These are phyloP conservation scores for Leptinotarsa lineolata DNA, from an alignment of 1,140 invertebrate genomes.

Conservation along the genomic window DNA sequence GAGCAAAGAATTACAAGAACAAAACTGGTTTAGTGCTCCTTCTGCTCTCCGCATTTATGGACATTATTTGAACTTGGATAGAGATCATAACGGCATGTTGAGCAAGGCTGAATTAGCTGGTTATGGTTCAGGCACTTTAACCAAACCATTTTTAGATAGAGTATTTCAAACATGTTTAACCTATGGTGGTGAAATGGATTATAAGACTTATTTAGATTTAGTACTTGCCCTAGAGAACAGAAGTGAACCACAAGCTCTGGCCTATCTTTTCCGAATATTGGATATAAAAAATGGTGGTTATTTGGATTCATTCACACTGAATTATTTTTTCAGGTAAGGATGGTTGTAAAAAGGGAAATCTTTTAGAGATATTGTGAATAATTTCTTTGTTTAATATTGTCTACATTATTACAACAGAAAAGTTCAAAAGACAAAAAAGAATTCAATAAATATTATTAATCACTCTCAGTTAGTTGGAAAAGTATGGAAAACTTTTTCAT, in stretches of 20 bases:
- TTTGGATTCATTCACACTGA: slow-evolving; percentile 86
- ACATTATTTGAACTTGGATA: slow-evolving; percentile 91
- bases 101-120: slow-evolving; percentile 85
- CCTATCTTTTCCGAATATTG: slow-evolving; percentile 90
- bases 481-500: no score
- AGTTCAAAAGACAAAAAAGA: no score
- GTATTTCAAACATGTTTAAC: slow-evolving; percentile 96
- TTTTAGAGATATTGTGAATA: slow-evolving; percentile 86
- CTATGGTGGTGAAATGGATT: slow-evolving; percentile 97
- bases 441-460: no score
- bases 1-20: slow-evolving; percentile 79
- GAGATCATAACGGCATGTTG: slow-evolving; percentile 95
- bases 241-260: slow-evolving; percentile 86
- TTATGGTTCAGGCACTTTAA: slow-evolving; percentile 89
- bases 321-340: slow-evolving; percentile 83
- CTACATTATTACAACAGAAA: no score
- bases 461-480: no score
- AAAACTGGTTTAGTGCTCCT: slow-evolving; percentile 94
- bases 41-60: slow-evolving; percentile 89
- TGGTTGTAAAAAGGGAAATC: slow-evolving; percentile 61
- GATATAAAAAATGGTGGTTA: slow-evolving; percentile 89
- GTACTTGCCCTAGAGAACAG: slow-evolving; percentile 92
- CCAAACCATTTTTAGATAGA: slow-evolving; percentile 86
- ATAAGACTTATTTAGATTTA: slow-evolving; percentile 95
- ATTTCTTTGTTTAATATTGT: no score